Base-by-base conservation (phyloP, 1,140 invertebrate species). In the Micrasema minimum region DNA sequence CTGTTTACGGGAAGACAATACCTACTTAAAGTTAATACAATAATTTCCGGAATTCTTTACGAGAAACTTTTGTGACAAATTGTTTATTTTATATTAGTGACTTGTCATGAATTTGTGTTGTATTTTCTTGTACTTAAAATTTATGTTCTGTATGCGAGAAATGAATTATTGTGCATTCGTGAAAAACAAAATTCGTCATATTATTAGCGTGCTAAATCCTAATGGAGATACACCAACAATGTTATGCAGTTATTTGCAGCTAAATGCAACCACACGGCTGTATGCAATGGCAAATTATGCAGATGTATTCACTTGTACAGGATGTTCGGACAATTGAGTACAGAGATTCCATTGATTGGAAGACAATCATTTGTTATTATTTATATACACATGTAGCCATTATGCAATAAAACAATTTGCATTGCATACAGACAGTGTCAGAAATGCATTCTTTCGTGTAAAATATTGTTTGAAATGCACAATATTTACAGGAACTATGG, bases 311-410 rank as follows among this genome's bases (percentile, higher is more conserved):
- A 31, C 26, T 31, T 31, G 26, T 18, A 38, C 14, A 31, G 55
- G 55, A 59, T 59, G 55, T 59, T 0, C 16, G 55, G 22, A 59
- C 37, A 59, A 59, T 59, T 23, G 55, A 41, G 55, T 59, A 59
- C 37, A 35, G 55, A 59, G 55, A 59, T 59, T 59, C 55, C 55
- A 59, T 59, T 59, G 55, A 59, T 59, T 59, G 55, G 55, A 59
- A 59, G 35, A 59, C 55, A 59, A 59, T 59, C 37, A 59, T 59
- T 59, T 59, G 55, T 20, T 59, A 59, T 59, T 41, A 43, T 59
- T 59, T 59, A 22, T 38, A 41, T 59, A 41, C 55, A 22, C 18
- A 59, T 12, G 18, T 35, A 11, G 37, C 37, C 37, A 59, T 59
- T 59, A 43, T 31, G 55, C 55, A 59, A 59, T 41, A 22, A 38